Conservation (phyloP, 2,888 invertebrate species). For the Eristalinus aeneus region DNA sequence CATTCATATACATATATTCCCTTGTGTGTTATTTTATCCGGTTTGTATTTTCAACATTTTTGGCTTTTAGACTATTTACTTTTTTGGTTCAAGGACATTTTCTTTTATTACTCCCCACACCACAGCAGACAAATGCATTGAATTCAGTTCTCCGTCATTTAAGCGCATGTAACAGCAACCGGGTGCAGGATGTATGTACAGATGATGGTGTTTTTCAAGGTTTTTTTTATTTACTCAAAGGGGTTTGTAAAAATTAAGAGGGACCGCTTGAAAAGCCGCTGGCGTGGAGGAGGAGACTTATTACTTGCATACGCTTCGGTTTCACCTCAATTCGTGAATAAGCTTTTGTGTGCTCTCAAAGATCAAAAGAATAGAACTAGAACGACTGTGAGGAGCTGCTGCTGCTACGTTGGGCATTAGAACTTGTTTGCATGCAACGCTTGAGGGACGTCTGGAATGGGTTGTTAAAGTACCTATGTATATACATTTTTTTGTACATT, state of each 20-base stretch:
- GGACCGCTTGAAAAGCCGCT: constrained; percentile 28
- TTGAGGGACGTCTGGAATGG: background rate
- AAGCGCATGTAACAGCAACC: background rate
- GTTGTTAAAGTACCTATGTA: too few species aligned
- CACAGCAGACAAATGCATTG: constrained; percentile 7
- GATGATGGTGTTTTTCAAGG: background rate
- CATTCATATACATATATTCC: background rate
- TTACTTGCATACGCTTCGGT: constrained; percentile 4
- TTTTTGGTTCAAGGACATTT: constrained; percentile 53
- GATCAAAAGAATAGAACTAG: constrained; percentile 8
- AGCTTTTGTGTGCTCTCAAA: constrained; percentile 5
- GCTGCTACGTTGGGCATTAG: background rate
- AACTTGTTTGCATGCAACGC: background rate
- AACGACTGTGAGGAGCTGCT: background rate
- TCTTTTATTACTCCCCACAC: constrained; percentile 19
- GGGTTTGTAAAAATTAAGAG: constrained; percentile 39
- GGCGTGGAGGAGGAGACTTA: constrained; percentile 4
- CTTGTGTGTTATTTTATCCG: background rate
- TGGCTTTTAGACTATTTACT: constrained; percentile 45
- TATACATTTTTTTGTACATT: too few species aligned
- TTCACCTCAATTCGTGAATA: background rate
- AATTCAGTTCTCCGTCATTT: background rate
- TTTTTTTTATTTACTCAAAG: background rate
- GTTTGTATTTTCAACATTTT: constrained; percentile 26
- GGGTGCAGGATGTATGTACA: too few species aligned